Conservation (phyloP, 2,888 invertebrate species). For the Crocallis elinguaria region DNA sequence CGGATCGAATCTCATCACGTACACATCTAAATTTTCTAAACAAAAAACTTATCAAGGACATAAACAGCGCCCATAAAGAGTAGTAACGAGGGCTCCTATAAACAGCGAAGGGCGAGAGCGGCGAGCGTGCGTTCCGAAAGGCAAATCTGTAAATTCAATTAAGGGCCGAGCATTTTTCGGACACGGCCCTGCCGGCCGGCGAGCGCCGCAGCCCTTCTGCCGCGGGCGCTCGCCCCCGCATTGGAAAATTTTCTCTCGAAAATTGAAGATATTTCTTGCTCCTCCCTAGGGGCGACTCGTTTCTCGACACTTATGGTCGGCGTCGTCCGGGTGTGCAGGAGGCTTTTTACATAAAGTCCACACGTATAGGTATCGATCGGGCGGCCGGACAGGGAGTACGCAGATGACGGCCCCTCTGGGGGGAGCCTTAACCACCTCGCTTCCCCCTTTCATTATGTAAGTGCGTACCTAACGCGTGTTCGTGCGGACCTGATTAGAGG, state of each 20-base stretch:
- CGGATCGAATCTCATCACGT: slow-evolving; percentile 11
- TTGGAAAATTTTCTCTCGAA: slow-evolving; percentile 84
- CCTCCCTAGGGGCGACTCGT: slow-evolving; percentile 82
- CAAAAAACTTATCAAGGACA: slow-evolving; percentile 55
- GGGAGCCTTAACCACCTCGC: slow-evolving; percentile 59
- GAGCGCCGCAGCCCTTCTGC: slow-evolving; percentile 74
- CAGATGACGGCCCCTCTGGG: slow-evolving; percentile 76
- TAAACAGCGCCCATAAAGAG: slow-evolving; percentile 56
- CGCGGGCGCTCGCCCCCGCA: slow-evolving; percentile 80
- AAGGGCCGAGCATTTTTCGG: slow-evolving; percentile 82
- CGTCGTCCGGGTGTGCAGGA: slow-evolving; percentile 83
- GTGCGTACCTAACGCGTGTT: slow-evolving; percentile 83
- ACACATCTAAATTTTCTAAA: slow-evolving; percentile 42
- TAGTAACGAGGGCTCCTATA: slow-evolving; percentile 70
- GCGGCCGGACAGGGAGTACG: slow-evolving; percentile 83
- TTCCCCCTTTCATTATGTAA: slow-evolving; percentile 85
- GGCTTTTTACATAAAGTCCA: slow-evolving; percentile 85
- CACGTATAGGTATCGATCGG: slow-evolving; percentile 84
- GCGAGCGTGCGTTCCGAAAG: slow-evolving; percentile 73
- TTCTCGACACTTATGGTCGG: slow-evolving; percentile 84
- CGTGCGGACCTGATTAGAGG: slow-evolving; percentile 83
- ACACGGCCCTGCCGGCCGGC: slow-evolving; percentile 70
- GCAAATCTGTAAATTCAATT: slow-evolving; percentile 84
- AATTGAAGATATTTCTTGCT: slow-evolving; percentile 84
- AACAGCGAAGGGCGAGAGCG: slow-evolving; percentile 53